These are phyloP conservation scores for Phalacrocorax pelagicus DNA, from an alignment of 2,113 vertebrate genomes.

Conservation along the genomic window DNA sequence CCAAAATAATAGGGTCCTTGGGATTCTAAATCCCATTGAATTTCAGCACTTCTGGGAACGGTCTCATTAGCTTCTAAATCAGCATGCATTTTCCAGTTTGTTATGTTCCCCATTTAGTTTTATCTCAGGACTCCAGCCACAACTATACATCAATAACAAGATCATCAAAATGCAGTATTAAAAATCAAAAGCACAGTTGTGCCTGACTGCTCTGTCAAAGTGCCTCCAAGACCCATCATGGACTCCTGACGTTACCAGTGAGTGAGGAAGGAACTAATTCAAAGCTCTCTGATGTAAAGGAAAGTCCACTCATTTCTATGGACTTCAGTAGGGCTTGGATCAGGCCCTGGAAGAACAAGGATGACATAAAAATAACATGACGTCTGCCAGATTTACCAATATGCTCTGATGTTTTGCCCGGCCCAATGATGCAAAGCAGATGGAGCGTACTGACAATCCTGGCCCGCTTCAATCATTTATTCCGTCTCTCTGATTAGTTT, in stretches of 20 bases:
- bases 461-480: conserved; percentile 46
- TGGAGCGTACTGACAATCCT: conserved; percentile 49
- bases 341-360: conserved; percentile 49
- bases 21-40: conserved; percentile 34
- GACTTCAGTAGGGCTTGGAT: conserved; percentile 50
- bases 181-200: background rate
- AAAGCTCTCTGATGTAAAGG: conserved; percentile 45
- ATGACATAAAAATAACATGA: conserved; percentile 71
- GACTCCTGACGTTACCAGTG: background rate
- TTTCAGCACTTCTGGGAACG: conserved; percentile 12
- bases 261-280: background rate
- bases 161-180: background rate
- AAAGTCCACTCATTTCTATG: conserved; percentile 52
- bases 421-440: conserved; percentile 65
- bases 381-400: conserved; percentile 63
- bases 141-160: background rate
- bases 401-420: conserved; percentile 66
- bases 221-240: background rate
- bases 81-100: background rate
- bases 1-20: conserved; percentile 30
- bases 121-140: background rate
- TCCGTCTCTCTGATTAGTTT: background rate
- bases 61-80: background rate
- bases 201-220: background rate
- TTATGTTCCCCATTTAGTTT: background rate